A percentile compares a stretch with the other conserved stretches of the same genome.
These are phyloP conservation scores for Oxyura jamaicensis DNA, from an alignment of 2,113 vertebrate genomes.

Conservation along the genomic window DNA sequence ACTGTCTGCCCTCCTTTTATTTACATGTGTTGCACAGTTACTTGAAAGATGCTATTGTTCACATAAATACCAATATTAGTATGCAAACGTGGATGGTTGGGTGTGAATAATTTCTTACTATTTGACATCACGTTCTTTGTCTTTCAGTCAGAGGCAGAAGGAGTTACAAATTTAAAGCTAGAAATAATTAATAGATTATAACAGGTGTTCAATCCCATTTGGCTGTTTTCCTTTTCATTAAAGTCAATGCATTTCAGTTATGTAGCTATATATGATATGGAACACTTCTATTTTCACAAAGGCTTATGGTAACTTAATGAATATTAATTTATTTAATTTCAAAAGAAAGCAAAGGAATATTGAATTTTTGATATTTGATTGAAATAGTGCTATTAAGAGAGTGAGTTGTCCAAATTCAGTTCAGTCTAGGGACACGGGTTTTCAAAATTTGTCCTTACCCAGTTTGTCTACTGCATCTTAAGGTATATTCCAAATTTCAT, in stretches of 20 bases:
- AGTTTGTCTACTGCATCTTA: background rate
- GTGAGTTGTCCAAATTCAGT: background rate
- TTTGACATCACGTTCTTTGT: conserved; percentile 41
- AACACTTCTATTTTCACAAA: background rate
- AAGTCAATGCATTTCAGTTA: background rate
- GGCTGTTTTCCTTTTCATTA: background rate
- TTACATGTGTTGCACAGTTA: conserved; percentile 27
- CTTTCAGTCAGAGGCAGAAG: background rate
- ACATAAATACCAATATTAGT: conserved; percentile 33
- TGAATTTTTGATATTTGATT: background rate
- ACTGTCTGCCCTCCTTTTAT: conserved; percentile 38
- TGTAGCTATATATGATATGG: background rate
- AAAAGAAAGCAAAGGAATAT: background rate
- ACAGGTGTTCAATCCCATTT: background rate
- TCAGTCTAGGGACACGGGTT: background rate
- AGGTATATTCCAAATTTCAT: background rate
- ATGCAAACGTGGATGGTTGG: conserved; percentile 39
- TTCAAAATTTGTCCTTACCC: background rate
- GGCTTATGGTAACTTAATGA: background rate
- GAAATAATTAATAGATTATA: conserved; percentile 41
- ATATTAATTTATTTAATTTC: background rate
- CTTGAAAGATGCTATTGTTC: conserved; percentile 5
- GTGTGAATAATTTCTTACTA: conserved; percentile 41
- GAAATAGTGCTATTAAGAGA: background rate
- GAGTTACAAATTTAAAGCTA: background rate